These are phyloP conservation scores for Hydrolagus colliei DNA, from an alignment of 2,797 vertebrate species.

Conservation along the genomic window DNA sequence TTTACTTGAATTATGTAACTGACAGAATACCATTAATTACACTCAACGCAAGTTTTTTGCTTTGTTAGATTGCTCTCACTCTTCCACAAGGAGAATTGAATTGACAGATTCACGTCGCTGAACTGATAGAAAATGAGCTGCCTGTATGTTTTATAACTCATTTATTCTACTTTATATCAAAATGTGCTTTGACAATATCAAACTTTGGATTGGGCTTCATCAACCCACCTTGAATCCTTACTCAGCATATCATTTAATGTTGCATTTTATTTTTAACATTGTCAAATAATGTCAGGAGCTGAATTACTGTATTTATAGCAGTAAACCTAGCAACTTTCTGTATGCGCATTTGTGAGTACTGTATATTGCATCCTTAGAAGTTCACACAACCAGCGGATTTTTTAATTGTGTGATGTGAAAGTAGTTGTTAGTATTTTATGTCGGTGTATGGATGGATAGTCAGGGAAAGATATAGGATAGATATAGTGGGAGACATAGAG, in stretches of 20 bases:
- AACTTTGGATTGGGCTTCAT: background rate
- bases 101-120: conserved; percentile 25
- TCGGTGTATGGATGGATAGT: no score
- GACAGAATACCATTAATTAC: conserved; percentile 11
- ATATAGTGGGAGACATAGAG: no score
- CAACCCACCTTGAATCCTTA: conserved; percentile 2
- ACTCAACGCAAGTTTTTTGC: background rate
- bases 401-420: no score
- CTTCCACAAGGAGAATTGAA: conserved; percentile 11
- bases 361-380: no score
- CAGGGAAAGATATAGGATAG: no score
- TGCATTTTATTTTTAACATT: conserved; percentile 7
- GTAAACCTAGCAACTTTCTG: no score
- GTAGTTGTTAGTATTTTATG: no score
- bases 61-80: conserved; percentile 18
- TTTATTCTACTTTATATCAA: background rate
- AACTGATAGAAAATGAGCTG: conserved; percentile 7
- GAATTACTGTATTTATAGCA: background rate
- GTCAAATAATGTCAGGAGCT: background rate
- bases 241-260: background rate
- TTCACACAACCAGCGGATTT: no score
- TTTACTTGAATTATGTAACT: conserved; percentile 8
- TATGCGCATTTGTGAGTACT: no score
- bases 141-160: conserved; percentile 22
- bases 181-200: conserved; percentile 9